Evolutionary conservation across 23 tunicate species (phyloP).

Genomic region (Pegea sp.): DNA sequence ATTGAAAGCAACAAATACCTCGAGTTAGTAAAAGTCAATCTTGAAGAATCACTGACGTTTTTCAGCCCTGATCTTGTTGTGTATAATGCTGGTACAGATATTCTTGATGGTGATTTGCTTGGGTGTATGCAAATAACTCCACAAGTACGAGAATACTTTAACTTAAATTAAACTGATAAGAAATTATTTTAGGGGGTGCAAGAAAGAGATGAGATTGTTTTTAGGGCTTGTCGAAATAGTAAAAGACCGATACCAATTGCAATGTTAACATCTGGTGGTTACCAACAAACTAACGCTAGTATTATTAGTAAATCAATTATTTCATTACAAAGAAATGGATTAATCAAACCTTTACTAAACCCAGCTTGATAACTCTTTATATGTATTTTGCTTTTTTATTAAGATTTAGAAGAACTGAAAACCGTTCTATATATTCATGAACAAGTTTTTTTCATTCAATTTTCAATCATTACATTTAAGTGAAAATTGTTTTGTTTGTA

Average conservation of each 20-base stretch:
- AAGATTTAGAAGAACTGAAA: too few species aligned
- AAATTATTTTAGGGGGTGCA: slow-evolving; percentile 28
- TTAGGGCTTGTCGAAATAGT: slow-evolving; percentile 11
- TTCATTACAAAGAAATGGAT: slow-evolving; percentile 10
- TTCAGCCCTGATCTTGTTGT: slow-evolving; percentile 48
- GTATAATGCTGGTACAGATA: slow-evolving; percentile 91
- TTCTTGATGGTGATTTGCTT: slow-evolving; percentile 48
- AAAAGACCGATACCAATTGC: slow-evolving; percentile 37
- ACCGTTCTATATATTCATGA: too few species aligned
- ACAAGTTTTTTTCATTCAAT: too few species aligned
- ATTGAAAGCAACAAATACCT: slow-evolving; percentile 26
- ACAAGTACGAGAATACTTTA: slow-evolving; percentile 7
- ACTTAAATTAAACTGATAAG: not conserved
- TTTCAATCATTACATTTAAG: too few species aligned
- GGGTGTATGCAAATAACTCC: slow-evolving; percentile 40
- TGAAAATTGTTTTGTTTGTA: too few species aligned
- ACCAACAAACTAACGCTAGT: slow-evolving; percentile 51
- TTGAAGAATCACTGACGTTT: slow-evolving; percentile 22
- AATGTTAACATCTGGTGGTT: slow-evolving; percentile 87
- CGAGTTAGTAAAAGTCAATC: slow-evolving; percentile 13
- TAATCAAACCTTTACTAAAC: too few species aligned
- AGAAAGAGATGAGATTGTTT: slow-evolving; percentile 60
- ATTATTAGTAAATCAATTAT: slow-evolving; percentile 51
- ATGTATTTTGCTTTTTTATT: too few species aligned
- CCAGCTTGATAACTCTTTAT: too few species aligned